phyloP scores from a whole-genome alignment of 1,140 invertebrate species.

The Agrilus planipennis region DNA sequence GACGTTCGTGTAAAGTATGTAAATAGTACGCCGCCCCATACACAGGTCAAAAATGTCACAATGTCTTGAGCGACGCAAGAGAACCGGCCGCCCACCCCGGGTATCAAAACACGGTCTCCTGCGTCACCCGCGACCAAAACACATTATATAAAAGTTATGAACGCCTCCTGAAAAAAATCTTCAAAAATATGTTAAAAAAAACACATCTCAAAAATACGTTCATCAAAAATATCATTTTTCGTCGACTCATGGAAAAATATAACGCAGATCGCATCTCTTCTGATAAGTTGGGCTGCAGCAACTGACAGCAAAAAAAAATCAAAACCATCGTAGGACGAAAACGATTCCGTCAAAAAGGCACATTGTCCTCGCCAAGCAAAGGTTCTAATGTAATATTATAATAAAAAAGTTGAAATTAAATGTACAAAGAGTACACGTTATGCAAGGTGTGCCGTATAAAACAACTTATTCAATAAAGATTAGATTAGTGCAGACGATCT shows the following conservation, averaged over 20 bases:
- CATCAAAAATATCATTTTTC: too few species aligned
- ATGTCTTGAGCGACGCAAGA: slow-evolving; percentile 29
- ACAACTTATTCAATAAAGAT: slow-evolving; percentile 41
- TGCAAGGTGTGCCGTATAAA: slow-evolving; percentile 56
- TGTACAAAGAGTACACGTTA: slow-evolving; percentile 31
- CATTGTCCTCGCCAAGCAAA: slow-evolving; percentile 6
- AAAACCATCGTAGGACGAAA: slow-evolving; percentile 15
- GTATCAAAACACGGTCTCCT: slow-evolving; percentile 30
- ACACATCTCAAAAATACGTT: slow-evolving; percentile 15
- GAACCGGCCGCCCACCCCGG: slow-evolving; percentile 27
- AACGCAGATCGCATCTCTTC: too few species aligned
- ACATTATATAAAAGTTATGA: slow-evolving; percentile 15
- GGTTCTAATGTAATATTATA: slow-evolving; percentile 3
- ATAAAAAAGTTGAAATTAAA: slow-evolving; percentile 27
- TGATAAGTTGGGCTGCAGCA: too few species aligned
- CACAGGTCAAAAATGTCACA: slow-evolving; percentile 62
- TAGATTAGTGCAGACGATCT: slow-evolving; percentile 31
- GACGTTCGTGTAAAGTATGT: slow-evolving; percentile 36
- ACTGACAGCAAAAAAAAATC: slow-evolving; percentile 17
- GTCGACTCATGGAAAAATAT: background rate
- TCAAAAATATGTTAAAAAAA: slow-evolving; percentile 19
- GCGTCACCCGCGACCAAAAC: slow-evolving; percentile 31
- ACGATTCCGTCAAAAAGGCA: background rate
- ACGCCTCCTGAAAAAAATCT: slow-evolving; percentile 30
- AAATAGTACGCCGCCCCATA: slow-evolving; percentile 55